Percentiles rank a stretch among this genome's conserved stretches.
Conservation (phyloP, 2,888 invertebrate species). For the Acanthosepion pharaonis region DNA sequence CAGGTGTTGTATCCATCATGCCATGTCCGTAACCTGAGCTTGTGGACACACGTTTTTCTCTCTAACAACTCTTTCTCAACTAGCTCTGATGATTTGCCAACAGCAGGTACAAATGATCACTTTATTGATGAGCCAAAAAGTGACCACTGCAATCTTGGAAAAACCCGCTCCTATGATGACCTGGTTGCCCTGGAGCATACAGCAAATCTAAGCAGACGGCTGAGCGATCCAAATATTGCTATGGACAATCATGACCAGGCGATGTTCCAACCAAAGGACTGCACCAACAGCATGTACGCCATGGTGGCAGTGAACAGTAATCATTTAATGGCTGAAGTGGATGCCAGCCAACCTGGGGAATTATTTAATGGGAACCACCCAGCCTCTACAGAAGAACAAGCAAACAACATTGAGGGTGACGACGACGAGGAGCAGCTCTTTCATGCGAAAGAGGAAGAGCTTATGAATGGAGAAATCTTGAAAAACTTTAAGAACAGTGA, state of each 20-base stretch:
- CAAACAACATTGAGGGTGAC: not conserved
- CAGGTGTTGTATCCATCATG: constrained; percentile 91
- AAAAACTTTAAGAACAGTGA: constrained; percentile 23
- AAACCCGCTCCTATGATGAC: constrained; percentile 90
- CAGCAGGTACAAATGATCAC: constrained; percentile 50
- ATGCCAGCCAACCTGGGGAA: constrained; percentile 56
- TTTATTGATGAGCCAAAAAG: constrained; percentile 50
- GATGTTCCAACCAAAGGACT: constrained; percentile 48
- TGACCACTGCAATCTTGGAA: constrained; percentile 71
- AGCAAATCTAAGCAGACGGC: constrained; percentile 80
- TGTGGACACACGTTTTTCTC: constrained; percentile 91
- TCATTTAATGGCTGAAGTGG: constrained; percentile 54
- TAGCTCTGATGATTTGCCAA: constrained; percentile 63
- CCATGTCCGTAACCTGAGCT: constrained; percentile 85
- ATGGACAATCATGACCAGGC: constrained; percentile 59
- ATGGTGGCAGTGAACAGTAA: constrained; percentile 50
- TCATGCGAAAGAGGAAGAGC: not conserved
- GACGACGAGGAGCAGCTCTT: not conserved
- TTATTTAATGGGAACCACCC: constrained; percentile 51
- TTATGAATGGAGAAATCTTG: constrained; percentile 42
- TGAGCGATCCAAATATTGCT: constrained; percentile 87
- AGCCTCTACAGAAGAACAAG: not conserved
- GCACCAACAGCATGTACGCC: constrained; percentile 39
- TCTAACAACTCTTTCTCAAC: constrained; percentile 75
- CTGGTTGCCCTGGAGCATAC: constrained; percentile 77